phyloP scores from a whole-genome alignment of 1,140 invertebrate genomes.

The Platorchestia sp. region DNA sequence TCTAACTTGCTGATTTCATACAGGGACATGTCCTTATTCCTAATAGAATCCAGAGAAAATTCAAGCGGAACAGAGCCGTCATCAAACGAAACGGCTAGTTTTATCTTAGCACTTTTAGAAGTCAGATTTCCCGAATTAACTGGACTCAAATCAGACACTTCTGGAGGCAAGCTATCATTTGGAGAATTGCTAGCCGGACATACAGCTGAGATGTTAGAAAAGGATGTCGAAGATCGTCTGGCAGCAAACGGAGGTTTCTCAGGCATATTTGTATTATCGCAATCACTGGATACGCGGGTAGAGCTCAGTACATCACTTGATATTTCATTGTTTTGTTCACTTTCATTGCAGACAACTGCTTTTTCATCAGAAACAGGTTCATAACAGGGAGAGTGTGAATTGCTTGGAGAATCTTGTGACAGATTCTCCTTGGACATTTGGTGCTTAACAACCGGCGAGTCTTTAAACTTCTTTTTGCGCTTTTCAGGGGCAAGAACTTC shows the following conservation, averaged over 20 bases:
- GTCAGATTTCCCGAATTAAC: not conserved
- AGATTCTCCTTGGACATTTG: not conserved
- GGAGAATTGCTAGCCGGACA: not conserved
- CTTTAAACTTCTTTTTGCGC: not conserved
- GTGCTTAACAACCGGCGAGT: not conserved
- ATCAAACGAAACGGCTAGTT: constrained; percentile 37
- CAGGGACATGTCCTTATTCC: not conserved
- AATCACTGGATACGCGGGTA: not conserved
- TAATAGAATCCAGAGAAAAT: constrained; percentile 17
- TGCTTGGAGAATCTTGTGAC: not conserved
- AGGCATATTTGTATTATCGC: not conserved
- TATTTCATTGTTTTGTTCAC: not conserved
- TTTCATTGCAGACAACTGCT: not conserved
- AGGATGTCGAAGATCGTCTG: not conserved
- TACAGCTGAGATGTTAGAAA: not conserved
- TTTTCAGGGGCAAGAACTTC: not conserved
- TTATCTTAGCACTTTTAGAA: not conserved
- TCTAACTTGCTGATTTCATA: not conserved
- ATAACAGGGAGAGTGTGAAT: not conserved
- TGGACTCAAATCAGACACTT: not conserved
- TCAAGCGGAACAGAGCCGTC: constrained; percentile 28
- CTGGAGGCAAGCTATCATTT: not conserved
- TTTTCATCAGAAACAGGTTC: not conserved
- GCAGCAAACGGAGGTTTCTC: not conserved
- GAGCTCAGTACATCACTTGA: not conserved